Evolutionary conservation across 2,797 vertebrate species (phyloP).

Genomic region (Myoxocephalus aenaeus): DNA sequence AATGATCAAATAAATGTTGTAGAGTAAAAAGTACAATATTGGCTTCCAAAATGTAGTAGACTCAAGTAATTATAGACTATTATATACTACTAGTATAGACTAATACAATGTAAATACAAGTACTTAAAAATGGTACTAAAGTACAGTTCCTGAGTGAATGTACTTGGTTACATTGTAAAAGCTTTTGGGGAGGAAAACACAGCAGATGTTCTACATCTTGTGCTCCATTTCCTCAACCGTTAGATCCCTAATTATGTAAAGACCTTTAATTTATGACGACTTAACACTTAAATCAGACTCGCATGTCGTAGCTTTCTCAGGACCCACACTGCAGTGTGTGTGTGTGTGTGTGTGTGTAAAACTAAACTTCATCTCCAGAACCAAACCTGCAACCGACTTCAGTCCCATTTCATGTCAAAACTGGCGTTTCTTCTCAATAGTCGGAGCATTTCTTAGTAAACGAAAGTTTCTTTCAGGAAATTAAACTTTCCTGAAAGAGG

Average conservation of each 20-base stretch:
- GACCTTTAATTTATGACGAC: not conserved
- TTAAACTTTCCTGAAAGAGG: no score
- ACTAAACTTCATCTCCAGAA: not conserved
- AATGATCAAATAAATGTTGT: not conserved
- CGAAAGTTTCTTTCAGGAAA: no score
- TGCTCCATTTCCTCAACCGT: no score
- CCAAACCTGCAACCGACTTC: not conserved
- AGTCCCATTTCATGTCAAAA: not conserved
- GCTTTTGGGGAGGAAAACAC: not conserved
- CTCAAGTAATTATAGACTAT: no score
- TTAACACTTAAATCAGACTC: not conserved
- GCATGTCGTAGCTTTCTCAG: not conserved
- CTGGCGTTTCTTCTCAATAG: not conserved
- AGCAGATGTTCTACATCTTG: no score
- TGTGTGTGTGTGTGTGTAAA: not conserved
- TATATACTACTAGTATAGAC: no score
- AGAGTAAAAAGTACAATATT: not conserved
- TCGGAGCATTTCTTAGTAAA: no score
- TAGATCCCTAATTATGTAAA: not conserved
- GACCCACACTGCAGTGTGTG: not conserved
- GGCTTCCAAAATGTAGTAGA: not conserved
- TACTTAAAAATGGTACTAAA: not conserved
- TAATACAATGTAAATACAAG: no score
- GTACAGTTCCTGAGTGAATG: not conserved
- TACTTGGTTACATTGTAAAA: not conserved